Conservation (phyloP, 2,797 vertebrate genomes). For the Acipenser oxyrinchus region DNA sequence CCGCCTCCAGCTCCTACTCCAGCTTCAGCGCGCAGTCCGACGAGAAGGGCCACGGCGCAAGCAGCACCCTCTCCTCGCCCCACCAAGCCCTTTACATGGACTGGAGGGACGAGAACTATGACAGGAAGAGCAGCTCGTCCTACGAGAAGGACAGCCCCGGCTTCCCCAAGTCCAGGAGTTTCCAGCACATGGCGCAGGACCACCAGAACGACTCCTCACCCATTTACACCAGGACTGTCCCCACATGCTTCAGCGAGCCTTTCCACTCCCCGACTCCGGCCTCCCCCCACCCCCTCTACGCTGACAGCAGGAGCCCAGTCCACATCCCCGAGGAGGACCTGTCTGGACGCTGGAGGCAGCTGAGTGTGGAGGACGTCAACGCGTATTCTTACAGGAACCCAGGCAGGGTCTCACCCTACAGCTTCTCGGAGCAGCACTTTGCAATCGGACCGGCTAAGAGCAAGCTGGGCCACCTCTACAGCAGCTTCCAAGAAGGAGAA, state of each 20-base stretch:
- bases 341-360: slow-evolving; percentile 74
- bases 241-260: slow-evolving; percentile 74
- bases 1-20: slow-evolving; percentile 84
- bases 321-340: slow-evolving; percentile 66
- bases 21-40: slow-evolving; percentile 85
- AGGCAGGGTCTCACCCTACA: slow-evolving; percentile 69
- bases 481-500: slow-evolving; percentile 81
- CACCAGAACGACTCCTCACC: slow-evolving; percentile 68
- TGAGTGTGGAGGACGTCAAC: slow-evolving; percentile 83
- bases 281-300: slow-evolving; percentile 59
- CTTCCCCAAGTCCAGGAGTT: slow-evolving; percentile 69
- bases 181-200: slow-evolving; percentile 70
- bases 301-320: slow-evolving; percentile 46
- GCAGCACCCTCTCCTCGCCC: slow-evolving; percentile 76
- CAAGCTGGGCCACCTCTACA: slow-evolving; percentile 74
- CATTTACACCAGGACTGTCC: slow-evolving; percentile 64
- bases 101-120: slow-evolving; percentile 73
- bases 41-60: slow-evolving; percentile 72
- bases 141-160: slow-evolving; percentile 66
- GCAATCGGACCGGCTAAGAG: slow-evolving; percentile 63
- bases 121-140: slow-evolving; percentile 60
- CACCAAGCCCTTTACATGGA: slow-evolving; percentile 82
- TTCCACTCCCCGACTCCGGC: slow-evolving; percentile 70
- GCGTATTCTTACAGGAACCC: slow-evolving; percentile 66
- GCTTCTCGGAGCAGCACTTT: slow-evolving; percentile 77